Evolutionary conservation across 2,113 vertebrate species (phyloP).

Genomic region (Pterophyllum scalare): DNA sequence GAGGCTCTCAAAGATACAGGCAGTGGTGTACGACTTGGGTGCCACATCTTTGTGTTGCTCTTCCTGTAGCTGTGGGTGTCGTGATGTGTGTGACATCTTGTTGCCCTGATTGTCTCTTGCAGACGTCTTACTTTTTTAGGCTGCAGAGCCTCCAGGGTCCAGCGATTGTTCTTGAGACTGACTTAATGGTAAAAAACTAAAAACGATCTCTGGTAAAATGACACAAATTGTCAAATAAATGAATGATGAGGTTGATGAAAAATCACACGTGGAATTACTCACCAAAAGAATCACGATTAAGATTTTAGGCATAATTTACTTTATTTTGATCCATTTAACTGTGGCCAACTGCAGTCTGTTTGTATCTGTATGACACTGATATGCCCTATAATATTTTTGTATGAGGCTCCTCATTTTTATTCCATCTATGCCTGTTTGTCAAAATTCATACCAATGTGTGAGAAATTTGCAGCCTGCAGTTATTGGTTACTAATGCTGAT

Average conservation of each 20-base stretch:
- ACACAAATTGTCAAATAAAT: not conserved
- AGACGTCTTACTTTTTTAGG: not conserved
- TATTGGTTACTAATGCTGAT: not conserved
- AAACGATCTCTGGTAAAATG: not conserved
- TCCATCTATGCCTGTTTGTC: not conserved
- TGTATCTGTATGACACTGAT: not conserved
- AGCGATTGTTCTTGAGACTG: not conserved
- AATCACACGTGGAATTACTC: not conserved
- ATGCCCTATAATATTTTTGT: not conserved
- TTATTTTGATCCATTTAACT: not conserved
- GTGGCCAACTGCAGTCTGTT: not conserved
- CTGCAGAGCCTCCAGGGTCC: not conserved
- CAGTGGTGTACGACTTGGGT: too few relatives aligned
- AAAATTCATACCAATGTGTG: not conserved
- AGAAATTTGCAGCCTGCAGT: not conserved
- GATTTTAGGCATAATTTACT: not conserved
- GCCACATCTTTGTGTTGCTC: not conserved
- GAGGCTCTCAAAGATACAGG: not conserved
- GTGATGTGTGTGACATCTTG: too few relatives aligned
- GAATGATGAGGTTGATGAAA: not conserved
- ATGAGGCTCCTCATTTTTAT: not conserved
- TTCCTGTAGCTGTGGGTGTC: not conserved
- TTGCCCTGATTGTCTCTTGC: too few relatives aligned
- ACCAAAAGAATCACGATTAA: too few relatives aligned
- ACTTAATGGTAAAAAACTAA: not conserved